These are phyloP conservation scores for Lagopus muta DNA, from an alignment of 2,113 vertebrate species.

Conservation along the genomic window DNA sequence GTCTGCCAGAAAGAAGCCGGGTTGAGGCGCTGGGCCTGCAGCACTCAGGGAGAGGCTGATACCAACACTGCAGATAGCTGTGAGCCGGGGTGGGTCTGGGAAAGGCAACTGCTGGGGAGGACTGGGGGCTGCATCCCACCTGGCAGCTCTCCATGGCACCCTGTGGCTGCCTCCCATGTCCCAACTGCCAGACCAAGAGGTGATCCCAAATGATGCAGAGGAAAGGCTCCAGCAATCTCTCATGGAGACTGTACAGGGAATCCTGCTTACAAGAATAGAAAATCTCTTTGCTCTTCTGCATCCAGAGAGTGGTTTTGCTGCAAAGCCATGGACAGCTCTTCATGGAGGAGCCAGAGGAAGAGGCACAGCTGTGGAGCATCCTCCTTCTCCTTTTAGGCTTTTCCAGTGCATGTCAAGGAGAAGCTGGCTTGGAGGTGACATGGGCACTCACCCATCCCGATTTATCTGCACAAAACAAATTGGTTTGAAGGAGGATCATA, in stretches of 20 bases:
- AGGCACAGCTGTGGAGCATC: neutral
- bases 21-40: neutral
- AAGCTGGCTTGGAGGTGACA: neutral
- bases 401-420: neutral
- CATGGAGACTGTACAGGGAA: neutral
- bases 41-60: neutral
- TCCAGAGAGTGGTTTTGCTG: neutral
- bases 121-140: neutral
- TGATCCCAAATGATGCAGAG: neutral
- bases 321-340: neutral
- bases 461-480: neutral
- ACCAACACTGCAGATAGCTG: constrained; percentile 24
- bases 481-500: neutral
- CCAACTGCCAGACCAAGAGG: neutral
- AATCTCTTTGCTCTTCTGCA: neutral
- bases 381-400: neutral
- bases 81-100: constrained; percentile 53
- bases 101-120: constrained; percentile 30
- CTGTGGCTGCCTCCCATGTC: neutral
- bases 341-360: neutral
- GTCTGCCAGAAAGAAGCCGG: constrained; percentile 59
- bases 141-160: constrained; percentile 13
- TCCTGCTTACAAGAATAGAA: neutral
- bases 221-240: rapidly evolving
- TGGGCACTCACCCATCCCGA: neutral